Base-by-base conservation (phyloP, 2,113 vertebrate genomes). In the Muntiacus reevesi region DNA sequence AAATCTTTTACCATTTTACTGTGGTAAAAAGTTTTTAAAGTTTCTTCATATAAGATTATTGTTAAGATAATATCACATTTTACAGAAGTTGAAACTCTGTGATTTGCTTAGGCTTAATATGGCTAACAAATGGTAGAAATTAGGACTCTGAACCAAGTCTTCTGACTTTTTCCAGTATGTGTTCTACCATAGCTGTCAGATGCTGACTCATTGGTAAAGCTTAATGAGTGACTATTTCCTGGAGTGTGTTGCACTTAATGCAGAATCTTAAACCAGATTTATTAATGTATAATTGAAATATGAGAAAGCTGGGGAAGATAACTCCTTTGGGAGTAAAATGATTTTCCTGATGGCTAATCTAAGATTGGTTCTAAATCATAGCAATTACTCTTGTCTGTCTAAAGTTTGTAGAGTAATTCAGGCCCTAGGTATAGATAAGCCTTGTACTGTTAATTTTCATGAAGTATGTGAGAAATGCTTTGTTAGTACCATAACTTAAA, bases 181-280 rank as follows among this genome's bases (percentile, higher is more conserved):
- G 7, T 78, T 96, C 36, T 15, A 40, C 25, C 6, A 71, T 84
- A 71, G 30, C 25, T 62, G 15, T 89, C 55, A 40, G 89, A 81
- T 93, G 14, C 15, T 86, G 23, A 76, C 23, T 97, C 28, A 50
- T 5, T 82, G 47, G 17, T 60, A 91, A 60, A 88, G 23, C 33
- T 95, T 89, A 96, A 89, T 96, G 5, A 71, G 17, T 95, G 84
- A 88, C 54, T n/a, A 2, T 91, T 97, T 96, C 27, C 47, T 89
- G 95, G 16, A 92, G 40, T 92, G 33, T 97, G 28, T 92, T 96
- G 19, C 10, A 83, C 2, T 92, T 91, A 87, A 33, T 90, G 17
- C 13, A 96, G 78, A 97, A 81, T 74, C 50, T 87, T 96, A 89
- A 95, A 28, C 52, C 50, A 60, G 14, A 50, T 54, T 94, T 94